phyloP scores from a whole-genome alignment of 2,113 vertebrate species.

The Corvus moneduloides region DNA sequence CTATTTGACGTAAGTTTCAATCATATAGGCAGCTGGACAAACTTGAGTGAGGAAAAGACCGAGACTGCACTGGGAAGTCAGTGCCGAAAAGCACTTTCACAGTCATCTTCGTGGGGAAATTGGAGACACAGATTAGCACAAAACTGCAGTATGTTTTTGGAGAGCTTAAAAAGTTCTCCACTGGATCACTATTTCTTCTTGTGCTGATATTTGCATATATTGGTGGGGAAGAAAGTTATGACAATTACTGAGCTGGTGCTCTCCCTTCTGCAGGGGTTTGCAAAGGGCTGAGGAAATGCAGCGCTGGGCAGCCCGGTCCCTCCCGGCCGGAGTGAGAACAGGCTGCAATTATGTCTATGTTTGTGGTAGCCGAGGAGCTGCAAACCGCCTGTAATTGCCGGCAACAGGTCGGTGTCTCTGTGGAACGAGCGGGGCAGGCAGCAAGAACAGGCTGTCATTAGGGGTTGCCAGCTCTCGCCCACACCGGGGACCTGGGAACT shows the following conservation, averaged over 20 bases:
- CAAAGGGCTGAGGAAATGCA: background rate
- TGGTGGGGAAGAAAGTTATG: background rate
- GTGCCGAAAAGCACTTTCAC: background rate
- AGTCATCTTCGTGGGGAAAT: background rate
- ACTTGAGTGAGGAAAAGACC: background rate
- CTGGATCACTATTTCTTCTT: background rate
- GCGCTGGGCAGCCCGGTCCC: background rate
- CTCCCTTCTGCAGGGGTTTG: background rate
- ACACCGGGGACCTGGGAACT: too few relatives aligned
- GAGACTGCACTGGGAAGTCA: background rate
- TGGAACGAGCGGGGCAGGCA: background rate
- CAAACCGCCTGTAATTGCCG: slow-evolving; percentile 19
- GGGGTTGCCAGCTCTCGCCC: background rate
- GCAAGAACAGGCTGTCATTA: background rate
- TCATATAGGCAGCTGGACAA: background rate
- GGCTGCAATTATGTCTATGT: background rate
- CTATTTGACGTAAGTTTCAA: background rate
- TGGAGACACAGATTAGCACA: accelerated
- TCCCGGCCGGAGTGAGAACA: background rate
- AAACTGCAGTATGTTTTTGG: background rate
- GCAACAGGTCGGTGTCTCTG: background rate
- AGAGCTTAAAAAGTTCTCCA: background rate
- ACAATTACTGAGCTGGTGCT: background rate
- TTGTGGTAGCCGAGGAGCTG: background rate
- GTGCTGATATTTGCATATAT: background rate